Base-by-base conservation (phyloP, 2,888 invertebrate species). In the Apamea anceps region DNA sequence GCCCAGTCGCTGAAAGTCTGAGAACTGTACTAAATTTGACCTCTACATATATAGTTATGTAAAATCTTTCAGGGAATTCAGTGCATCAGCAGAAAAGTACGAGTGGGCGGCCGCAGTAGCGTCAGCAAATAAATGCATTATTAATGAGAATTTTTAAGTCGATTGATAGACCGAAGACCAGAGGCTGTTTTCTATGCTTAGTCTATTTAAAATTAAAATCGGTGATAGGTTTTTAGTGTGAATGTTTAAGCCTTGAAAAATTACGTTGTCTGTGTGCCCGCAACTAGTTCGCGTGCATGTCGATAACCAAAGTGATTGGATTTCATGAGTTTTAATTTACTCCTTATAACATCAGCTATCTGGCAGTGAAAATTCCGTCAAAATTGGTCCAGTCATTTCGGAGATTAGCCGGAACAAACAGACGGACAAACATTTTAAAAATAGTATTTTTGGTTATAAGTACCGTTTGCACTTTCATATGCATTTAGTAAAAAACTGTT, bases 91-190 rank as follows among this genome's bases (percentile, higher is more conserved):
- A 75, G 65, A 73, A 72, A 66, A 71, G 57, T 74, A 48, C 66
- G 72, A 80, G 84, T 71, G 81, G 77, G 82, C 60, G 71, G 51
- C 28, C 74, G 79, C 62, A 72, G 82, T 88, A 90, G 79, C 75
- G 90, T 85, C 77, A 12, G 85, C 80, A 90, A 81, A 79, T 70
- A 85, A 81, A 87, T 88, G 77, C 74, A 88, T 85, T 82, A 89
- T 88, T 85, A 70, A 89, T 86, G 62, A 67, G 80, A 65, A 2
- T 54, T 75, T 72, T 79, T 51, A 79, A 84, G 42, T 76, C 72
- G 71, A 78, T 81, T 83, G 85, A 81, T 78, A 28, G 67, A 65
- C 51, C 13, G 5, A 28, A 12, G 18, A n/a, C 10, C 37, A 45
- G 60, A 2, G 8, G 6, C 28, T 42, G 37, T 37, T 51, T 75